Evolutionary conservation across 2,797 vertebrate genomes (phyloP).

Genomic region (Nyctalus aviator): DNA sequence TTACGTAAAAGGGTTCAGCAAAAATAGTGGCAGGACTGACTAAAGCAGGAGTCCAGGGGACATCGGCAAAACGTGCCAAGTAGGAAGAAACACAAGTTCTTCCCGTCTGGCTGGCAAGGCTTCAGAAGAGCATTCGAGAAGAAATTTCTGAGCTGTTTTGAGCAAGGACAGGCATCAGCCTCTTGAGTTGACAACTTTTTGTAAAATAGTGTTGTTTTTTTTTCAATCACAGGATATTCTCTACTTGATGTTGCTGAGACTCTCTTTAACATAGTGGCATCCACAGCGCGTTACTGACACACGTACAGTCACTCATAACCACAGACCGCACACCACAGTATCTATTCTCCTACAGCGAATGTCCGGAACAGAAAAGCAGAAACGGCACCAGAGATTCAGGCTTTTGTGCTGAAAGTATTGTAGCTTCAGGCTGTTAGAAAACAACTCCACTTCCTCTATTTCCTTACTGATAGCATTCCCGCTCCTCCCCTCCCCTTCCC

Average conservation of each 20-base stretch:
- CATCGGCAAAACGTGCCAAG: fast-evolving
- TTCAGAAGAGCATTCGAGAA: background rate
- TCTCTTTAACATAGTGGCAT: background rate
- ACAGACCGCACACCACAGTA: background rate
- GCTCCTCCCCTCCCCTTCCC: background rate
- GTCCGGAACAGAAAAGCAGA: background rate
- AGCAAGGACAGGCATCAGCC: background rate
- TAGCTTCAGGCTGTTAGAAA: background rate
- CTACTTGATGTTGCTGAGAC: background rate
- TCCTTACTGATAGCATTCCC: background rate
- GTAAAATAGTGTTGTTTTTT: background rate
- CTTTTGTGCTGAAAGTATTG: background rate
- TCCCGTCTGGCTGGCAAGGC: background rate
- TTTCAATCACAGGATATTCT: background rate
- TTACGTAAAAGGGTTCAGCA: background rate
- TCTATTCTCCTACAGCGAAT: background rate
- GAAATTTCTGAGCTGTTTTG: background rate
- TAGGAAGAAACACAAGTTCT: background rate
- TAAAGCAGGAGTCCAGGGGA: background rate
- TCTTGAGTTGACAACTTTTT: background rate
- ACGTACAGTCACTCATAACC: fast-evolving
- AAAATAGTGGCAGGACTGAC: background rate
- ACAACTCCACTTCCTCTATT: background rate
- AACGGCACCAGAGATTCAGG: background rate
- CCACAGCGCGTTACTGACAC: background rate